phyloP scores from a whole-genome alignment of 2,113 vertebrate species.

The Embiotoca jacksoni region DNA sequence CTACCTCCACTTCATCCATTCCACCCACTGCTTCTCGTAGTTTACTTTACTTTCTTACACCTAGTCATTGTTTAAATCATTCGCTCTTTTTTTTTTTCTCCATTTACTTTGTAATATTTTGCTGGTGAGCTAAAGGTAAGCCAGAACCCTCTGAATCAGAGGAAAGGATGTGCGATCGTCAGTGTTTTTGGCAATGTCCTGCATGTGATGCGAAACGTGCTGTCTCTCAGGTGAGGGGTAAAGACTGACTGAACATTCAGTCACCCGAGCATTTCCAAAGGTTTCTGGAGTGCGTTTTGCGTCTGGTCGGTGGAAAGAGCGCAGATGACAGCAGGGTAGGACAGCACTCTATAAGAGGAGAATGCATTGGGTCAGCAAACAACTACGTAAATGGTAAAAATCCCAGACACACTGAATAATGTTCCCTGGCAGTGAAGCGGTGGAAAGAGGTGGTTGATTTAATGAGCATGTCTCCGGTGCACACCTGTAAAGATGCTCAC shows the following conservation, averaged over 20 bases:
- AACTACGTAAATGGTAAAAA: constrained; percentile 45
- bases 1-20: constrained; percentile 65
- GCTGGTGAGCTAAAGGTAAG: constrained; percentile 58
- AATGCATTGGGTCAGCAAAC: constrained; percentile 57
- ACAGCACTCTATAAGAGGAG: constrained; percentile 36
- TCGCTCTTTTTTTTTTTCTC: neutral
- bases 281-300: constrained; percentile 46
- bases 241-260: constrained; percentile 40
- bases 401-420: constrained; percentile 39
- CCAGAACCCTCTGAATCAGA: constrained; percentile 26
- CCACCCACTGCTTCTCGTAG: constrained; percentile 9
- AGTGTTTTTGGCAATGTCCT: constrained; percentile 35
- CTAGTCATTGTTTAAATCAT: constrained; percentile 14
- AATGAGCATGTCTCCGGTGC: constrained; percentile 29
- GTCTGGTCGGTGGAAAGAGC: constrained; percentile 45
- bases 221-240: constrained; percentile 29
- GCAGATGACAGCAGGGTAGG: constrained; percentile 46
- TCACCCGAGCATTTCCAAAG: constrained; percentile 45
- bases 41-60: constrained; percentile 20
- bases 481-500: constrained; percentile 44
- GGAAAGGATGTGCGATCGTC: constrained; percentile 19
- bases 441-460: constrained; percentile 38
- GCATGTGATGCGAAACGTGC: constrained; percentile 37
- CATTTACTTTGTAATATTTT: constrained; percentile 77
- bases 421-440: constrained; percentile 22